Evolutionary conservation across 2,888 invertebrate genomes (phyloP).

Genomic region (Ormyrus pomaceus): DNA sequence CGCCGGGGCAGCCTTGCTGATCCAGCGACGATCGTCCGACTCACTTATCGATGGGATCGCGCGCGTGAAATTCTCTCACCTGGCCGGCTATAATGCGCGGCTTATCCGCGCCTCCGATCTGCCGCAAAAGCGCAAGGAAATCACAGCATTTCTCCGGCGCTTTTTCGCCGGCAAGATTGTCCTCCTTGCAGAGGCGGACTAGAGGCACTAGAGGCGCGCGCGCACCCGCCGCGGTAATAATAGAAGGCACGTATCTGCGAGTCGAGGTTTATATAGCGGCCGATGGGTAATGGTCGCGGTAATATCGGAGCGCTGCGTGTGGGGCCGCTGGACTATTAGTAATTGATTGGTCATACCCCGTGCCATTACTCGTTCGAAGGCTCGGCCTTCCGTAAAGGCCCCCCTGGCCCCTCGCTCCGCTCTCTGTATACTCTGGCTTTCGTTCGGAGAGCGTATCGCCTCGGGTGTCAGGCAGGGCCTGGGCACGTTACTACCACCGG

Average conservation of each 20-base stretch:
- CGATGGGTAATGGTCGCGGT: constrained; percentile 73
- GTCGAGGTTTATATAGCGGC: constrained; percentile 54
- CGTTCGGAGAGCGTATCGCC: constrained; percentile 43
- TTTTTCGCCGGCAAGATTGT: constrained; percentile 9
- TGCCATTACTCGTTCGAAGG: constrained; percentile 72
- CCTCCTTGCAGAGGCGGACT: background rate
- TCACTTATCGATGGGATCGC: constrained; percentile 57
- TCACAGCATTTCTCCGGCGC: constrained; percentile 12
- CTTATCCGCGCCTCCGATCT: constrained; percentile 62
- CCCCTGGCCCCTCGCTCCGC: constrained; percentile 39
- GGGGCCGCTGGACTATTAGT: constrained; percentile 74
- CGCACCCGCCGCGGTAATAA: constrained; percentile 26
- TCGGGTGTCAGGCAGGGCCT: constrained; percentile 56
- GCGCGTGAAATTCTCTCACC: constrained; percentile 53
- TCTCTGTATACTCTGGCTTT: constrained; percentile 30
- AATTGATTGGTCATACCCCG: constrained; percentile 76
- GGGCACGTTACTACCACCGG: constrained; percentile 43
- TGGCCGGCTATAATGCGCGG: constrained; percentile 48
- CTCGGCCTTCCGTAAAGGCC: constrained; percentile 66
- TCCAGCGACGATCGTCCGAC: constrained; percentile 60
- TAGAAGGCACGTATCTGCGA: constrained; percentile 18
- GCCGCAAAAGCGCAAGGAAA: constrained; percentile 50
- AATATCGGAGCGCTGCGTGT: constrained; percentile 68
- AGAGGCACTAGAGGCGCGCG: background rate
- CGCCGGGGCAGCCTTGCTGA: constrained; percentile 72